Percentiles rank a stretch among this genome's conserved stretches.
phyloP scores from a whole-genome alignment of 2,888 invertebrate genomes.

The Volucella bombylans region DNA sequence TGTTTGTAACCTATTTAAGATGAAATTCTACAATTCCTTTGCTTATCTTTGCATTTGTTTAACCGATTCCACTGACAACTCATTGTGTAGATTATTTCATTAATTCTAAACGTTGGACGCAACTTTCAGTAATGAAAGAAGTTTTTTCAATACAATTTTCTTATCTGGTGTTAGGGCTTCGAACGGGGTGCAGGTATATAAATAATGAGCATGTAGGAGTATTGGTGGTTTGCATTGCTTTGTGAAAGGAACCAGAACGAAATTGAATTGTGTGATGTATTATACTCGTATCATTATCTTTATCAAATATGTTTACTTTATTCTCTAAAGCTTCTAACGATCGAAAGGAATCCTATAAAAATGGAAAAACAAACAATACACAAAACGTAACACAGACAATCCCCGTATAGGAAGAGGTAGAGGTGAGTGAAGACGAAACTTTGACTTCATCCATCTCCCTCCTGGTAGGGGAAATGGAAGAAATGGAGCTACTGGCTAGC shows the following conservation, averaged over 20 bases:
- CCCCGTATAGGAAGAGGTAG: no score
- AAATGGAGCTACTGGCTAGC: no score
- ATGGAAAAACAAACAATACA: no score
- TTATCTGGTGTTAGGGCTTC: neutral
- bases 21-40: neutral
- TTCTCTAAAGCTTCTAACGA: neutral
- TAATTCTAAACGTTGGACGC: neutral
- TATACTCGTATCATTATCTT: neutral
- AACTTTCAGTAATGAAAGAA: neutral
- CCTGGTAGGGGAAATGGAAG: no score
- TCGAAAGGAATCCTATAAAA: constrained; percentile 22
- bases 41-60: neutral
- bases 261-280: neutral
- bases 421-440: no score
- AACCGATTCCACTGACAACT: constrained; percentile 12
- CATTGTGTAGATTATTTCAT: neutral
- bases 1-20: neutral
- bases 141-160: neutral
- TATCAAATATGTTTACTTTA: neutral
- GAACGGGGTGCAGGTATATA: no score
- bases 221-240: neutral
- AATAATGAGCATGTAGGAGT: no score
- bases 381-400: no score
- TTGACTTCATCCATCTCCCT: no score
- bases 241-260: neutral